Evolutionary conservation across 1,140 invertebrate species (phyloP), one percentile per base, ranked within the genome.

Genomic region (Zaprionus africanus): DNA sequence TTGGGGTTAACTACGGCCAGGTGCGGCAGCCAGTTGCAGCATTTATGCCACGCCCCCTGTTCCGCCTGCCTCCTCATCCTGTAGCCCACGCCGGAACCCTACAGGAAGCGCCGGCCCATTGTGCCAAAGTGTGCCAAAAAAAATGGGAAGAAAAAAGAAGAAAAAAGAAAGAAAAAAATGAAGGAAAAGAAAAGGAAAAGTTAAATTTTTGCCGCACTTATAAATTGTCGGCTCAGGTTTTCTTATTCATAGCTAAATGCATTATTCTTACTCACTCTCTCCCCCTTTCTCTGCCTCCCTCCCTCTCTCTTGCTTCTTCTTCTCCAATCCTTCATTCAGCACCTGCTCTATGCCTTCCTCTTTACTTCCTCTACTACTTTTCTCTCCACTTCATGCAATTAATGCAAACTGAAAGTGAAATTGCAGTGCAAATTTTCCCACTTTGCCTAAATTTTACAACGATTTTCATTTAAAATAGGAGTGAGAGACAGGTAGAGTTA

Each of bases 1-100:
- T 90, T 90, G 85, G 79, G 85, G 85, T 90, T 90, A 90, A 90
- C 85, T 90, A 69, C 78, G 74, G 66, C 79, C 79, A 81, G 81
- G 81, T 81, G 77, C 49, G 41, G 41, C 28, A 34, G 28, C 28
- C 56, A 58, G 56, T 34, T 58, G 28, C 38, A 60, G 43, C 53
- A 72, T 62, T 54, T 56, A 62, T 63, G 31, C 34, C 17, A n/a
- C 62, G 24, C 59, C 59, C 2, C 24, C 46, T 26, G 5, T 15
- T 6, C 11, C 66, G 38, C 41, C 41, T 17, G n/a, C n/a, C 15
- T 5, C n/a, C 17, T 17, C 41, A 46, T 17, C 41, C 41, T 46
- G 38, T 41, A 6, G 46, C 13, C 57, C 26, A 49, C 12, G 28
- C 19, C 38, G 15, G 38, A 13, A 60, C 31, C 24, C 15, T 28